These are phyloP conservation scores for Drosophila seguyi DNA, from an alignment of 1,140 invertebrate species.

Conservation along the genomic window DNA sequence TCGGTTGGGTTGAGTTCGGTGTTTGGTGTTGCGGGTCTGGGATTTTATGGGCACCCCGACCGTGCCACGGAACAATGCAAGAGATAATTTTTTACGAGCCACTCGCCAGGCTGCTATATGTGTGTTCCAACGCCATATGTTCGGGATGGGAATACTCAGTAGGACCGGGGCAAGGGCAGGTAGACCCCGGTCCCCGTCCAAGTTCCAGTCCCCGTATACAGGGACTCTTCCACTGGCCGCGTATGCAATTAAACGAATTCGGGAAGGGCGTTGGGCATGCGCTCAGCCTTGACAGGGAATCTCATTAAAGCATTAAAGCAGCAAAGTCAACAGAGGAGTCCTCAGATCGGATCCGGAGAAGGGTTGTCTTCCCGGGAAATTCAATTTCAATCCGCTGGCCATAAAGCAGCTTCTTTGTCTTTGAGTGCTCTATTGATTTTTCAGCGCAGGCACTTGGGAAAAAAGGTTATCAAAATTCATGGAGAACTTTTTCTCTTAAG, in stretches of 20 bases:
- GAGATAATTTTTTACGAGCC: conserved; percentile 77
- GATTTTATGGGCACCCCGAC: conserved; percentile 79
- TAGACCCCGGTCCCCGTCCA: conserved; percentile 8
- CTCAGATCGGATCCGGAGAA: conserved; percentile 6
- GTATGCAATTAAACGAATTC: conserved; percentile 73
- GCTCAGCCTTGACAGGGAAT: conserved; percentile 71
- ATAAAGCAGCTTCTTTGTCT: conserved; percentile 46
- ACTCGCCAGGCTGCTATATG: conserved; percentile 40
- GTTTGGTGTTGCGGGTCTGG: conserved; percentile 31
- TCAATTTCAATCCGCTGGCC: conserved; percentile 59
- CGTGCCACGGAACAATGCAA: conserved; percentile 68
- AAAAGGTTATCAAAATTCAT: background rate
- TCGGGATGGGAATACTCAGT: conserved; percentile 32
- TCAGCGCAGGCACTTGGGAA: conserved; percentile 1
- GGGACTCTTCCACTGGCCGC: conserved; percentile 44
- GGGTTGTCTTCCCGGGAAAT: conserved; percentile 57
- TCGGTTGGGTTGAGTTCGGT: conserved; percentile 16
- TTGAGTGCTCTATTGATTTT: conserved; percentile 14
- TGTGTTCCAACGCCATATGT: conserved; percentile 53
- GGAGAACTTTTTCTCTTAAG: background rate
- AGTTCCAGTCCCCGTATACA: background rate
- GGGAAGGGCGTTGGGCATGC: conserved; percentile 72
- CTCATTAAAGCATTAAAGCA: conserved; percentile 70
- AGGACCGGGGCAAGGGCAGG: conserved; percentile 25
- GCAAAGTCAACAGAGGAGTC: conserved; percentile 60